Conservation (phyloP, 1,140 invertebrate species). For the Pemphigus obesinymphae region DNA sequence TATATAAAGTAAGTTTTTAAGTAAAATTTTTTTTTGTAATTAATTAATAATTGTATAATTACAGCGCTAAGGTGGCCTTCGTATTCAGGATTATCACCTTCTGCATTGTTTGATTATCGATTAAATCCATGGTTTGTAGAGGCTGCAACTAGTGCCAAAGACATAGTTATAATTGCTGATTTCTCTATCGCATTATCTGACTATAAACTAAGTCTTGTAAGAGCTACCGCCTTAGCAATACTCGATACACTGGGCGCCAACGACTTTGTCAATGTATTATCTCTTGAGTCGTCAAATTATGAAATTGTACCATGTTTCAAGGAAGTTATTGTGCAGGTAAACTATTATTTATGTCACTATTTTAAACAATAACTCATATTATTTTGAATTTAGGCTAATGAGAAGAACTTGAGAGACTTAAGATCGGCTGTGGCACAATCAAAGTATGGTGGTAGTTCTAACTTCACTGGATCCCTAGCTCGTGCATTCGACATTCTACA, state of each 20-base stretch:
- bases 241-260: constrained; percentile 92
- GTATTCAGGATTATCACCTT: constrained; percentile 57
- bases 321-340: constrained; percentile 75
- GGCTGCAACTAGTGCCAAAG: constrained; percentile 93
- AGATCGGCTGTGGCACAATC: constrained; percentile 66
- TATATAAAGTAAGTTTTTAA: neutral
- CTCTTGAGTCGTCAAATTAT: constrained; percentile 68
- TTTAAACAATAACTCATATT: neutral
- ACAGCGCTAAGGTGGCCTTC: constrained; percentile 69
- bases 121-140: constrained; percentile 89
- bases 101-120: constrained; percentile 82
- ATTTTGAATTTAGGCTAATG: constrained; percentile 62
- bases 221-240: constrained; percentile 77
- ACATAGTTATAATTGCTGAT: constrained; percentile 88
- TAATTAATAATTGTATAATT: constrained; percentile 37
- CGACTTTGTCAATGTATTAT: constrained; percentile 93
- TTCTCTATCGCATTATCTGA: constrained; percentile 83
- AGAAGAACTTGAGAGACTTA: constrained; percentile 78
- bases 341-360: neutral
- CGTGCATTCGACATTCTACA: constrained; percentile 88
- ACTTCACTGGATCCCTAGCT: constrained; percentile 85
- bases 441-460: constrained; percentile 74
- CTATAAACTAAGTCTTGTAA: constrained; percentile 74
- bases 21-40: neutral
- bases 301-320: constrained; percentile 81